These are phyloP conservation scores for Sciurus niger DNA, from an alignment of 2,113 vertebrate genomes.

Conservation along the genomic window DNA sequence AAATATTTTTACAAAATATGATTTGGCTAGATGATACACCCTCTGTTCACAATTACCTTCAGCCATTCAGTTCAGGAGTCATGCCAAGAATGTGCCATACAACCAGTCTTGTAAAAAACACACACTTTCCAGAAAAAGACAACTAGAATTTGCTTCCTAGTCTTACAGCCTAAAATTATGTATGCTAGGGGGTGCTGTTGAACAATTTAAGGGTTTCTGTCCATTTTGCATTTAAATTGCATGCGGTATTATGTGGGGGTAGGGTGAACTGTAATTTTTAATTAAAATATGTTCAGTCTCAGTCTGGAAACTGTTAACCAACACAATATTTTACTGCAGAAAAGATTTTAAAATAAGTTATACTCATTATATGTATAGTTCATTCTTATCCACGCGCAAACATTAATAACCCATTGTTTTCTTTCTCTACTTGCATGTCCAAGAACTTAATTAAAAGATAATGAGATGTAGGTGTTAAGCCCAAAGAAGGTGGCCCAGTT, in stretches of 20 bases:
- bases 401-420: constrained; percentile 43
- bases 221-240: neutral
- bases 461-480: constrained; percentile 1
- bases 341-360: constrained; percentile 54
- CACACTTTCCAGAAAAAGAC: neutral
- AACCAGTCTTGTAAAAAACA: neutral
- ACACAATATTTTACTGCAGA: constrained; percentile 32
- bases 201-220: constrained; percentile 39
- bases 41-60: neutral
- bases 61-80: neutral
- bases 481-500: neutral
- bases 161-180: constrained; percentile 23
- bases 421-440: neutral
- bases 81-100: constrained; percentile 8
- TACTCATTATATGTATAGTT: constrained; percentile 52
- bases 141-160: constrained; percentile 36
- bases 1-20: constrained; percentile 18
- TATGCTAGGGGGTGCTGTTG: constrained; percentile 66
- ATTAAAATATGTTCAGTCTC: constrained; percentile 64
- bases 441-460: constrained; percentile 62
- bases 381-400: neutral
- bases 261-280: constrained; percentile 34
- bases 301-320: constrained; percentile 56
- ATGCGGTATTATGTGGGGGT: neutral
- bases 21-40: neutral